Conservation (phyloP, 2,888 invertebrate species). For the Pyrrhia umbra region DNA sequence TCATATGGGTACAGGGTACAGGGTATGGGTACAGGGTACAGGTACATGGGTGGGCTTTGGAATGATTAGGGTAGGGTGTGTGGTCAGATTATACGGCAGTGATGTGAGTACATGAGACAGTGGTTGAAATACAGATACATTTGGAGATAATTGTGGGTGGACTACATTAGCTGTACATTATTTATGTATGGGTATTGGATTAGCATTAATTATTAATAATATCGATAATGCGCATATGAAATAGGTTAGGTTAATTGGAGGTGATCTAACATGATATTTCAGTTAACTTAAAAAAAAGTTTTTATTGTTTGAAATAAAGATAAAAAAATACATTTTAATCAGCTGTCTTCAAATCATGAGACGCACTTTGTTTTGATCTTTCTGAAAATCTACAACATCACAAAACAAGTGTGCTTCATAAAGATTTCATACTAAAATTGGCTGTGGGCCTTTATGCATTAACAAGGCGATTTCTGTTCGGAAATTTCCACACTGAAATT, state of each 20-base stretch:
- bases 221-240: conserved; percentile 10
- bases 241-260: conserved; percentile 8
- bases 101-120: conserved; percentile 1
- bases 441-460: conserved; percentile 5
- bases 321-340: no score
- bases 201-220: conserved; percentile 20
- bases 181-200: conserved; percentile 4
- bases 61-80: conserved; percentile 40
- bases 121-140: conserved; percentile 16
- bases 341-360: not conserved
- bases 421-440: conserved; percentile 5
- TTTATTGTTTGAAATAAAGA: not conserved
- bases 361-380: not conserved
- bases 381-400: not conserved
- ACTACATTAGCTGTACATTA: conserved; percentile 22
- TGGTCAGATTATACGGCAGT: conserved; percentile 35
- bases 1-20: not conserved
- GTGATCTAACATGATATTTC: not conserved
- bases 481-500: conserved; percentile 10
- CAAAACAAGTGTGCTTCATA: not conserved
- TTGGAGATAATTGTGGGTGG: conserved; percentile 23
- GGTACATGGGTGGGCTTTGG: conserved; percentile 8
- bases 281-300: not conserved
- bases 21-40: not conserved
- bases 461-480: conserved; percentile 20